Conservation (phyloP, 2,113 vertebrate species). For the Hippolais icterina region DNA sequence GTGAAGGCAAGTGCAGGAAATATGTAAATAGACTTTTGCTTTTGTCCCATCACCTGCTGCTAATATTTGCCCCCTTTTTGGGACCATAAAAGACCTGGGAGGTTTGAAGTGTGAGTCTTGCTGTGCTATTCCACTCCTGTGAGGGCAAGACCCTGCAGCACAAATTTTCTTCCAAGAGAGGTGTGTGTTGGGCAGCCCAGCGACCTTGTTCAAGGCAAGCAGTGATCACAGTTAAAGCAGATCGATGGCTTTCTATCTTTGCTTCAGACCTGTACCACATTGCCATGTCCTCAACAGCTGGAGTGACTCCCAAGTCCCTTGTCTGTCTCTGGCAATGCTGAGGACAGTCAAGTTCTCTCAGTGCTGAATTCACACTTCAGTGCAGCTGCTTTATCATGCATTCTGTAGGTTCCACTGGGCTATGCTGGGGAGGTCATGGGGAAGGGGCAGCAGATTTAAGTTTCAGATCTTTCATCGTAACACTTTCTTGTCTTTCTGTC, state of each 20-base stretch:
- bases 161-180: not conserved
- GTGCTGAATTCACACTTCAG: not conserved
- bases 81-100: not conserved
- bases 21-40: not conserved
- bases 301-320: not conserved
- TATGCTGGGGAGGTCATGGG: not conserved
- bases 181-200: not conserved
- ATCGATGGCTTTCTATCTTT: constrained; percentile 28
- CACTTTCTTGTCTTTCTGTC: not conserved
- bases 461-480: not conserved
- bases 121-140: rapidly evolving
- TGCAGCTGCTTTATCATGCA: not conserved
- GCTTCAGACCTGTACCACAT: not conserved
- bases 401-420: not conserved
- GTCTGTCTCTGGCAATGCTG: not conserved
- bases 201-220: not conserved
- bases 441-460: not conserved
- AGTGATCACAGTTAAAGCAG: not conserved
- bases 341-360: not conserved
- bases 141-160: not conserved
- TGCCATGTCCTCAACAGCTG: not conserved
- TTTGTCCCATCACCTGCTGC: not conserved
- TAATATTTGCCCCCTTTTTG: not conserved
- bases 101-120: not conserved
- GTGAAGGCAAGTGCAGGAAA: not conserved